Evolutionary conservation across 2,113 vertebrate species (phyloP), one percentile per base, ranked within the genome.

Genomic region (Dipodomys stephensi): DNA sequence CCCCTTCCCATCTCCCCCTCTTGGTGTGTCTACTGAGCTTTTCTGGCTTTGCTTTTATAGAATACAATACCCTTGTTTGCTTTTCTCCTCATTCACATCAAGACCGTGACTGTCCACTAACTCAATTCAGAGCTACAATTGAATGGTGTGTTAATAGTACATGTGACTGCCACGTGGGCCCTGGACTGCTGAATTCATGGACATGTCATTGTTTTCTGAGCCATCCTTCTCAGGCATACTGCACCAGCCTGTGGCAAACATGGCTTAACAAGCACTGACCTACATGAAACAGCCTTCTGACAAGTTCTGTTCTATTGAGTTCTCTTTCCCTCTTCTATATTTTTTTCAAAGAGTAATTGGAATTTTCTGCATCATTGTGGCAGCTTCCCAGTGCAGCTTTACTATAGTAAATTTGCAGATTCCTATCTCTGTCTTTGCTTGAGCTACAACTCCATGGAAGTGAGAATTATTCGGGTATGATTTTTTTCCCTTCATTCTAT

Each of bases 31-130:
- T 92, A 2, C 90, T 87, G 39, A 91, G 90, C 85, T 94, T 93
- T 86, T 96, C 85, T 93, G 83, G 81, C 68, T 95, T 98, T 97
- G 90, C 83, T 97, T 97, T 97, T 85, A 93, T 81, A 90, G 93
- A 95, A 90, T 80, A 16, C 96, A 97, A 94, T 97, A 60, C 57
- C 32, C 89, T 96, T 82, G 68, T 89, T 94, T 93, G 30, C 57
- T 96, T 96, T 97, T 94, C 85, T 3, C 28, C 73, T 80, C 93
- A 88, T 87, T 94, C 77, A 96, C 69, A 81, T 91, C 30, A 32
- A 95, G 85, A 88, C 82, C 93, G 67, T 97, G 64, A 96, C 93
- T 96, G 73, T 97, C 67, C 90, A 95, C 76, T 46, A 80, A 96
- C 80, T 96, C 20, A 64, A 78, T 97, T 96, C 94, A 88, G 82